Percentiles rank a stretch among this genome's conserved stretches.
phyloP scores from a whole-genome alignment of 2,797 vertebrate genomes.

The Etheostoma perlongum region DNA sequence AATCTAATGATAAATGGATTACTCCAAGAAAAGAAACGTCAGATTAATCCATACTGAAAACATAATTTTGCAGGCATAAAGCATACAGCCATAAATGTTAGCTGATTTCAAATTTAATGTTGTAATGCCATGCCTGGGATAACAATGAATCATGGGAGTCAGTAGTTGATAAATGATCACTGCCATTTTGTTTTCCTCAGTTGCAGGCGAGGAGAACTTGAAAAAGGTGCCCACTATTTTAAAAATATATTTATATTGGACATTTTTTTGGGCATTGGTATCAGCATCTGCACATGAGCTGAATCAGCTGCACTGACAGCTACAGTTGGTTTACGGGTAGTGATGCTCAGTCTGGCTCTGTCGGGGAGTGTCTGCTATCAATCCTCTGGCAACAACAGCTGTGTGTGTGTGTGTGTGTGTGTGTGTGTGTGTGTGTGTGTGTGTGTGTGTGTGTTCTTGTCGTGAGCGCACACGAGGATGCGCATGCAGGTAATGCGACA shows the following conservation, averaged over 20 bases:
- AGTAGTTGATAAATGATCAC: background rate
- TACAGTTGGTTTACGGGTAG: constrained; percentile 21
- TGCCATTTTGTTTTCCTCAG: no score
- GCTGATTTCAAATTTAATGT: no score
- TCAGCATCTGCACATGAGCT: background rate
- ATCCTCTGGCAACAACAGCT: constrained; percentile 21
- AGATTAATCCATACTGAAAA: background rate
- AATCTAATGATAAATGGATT: background rate
- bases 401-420: no score
- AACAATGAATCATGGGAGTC: background rate
- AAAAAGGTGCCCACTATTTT: no score
- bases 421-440: no score
- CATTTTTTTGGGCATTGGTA: background rate
- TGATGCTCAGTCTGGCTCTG: constrained; percentile 15
- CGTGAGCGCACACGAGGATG: background rate
- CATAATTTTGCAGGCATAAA: background rate
- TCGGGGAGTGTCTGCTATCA: constrained; percentile 47
- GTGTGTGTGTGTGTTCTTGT: no score
- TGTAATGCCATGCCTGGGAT: no score
- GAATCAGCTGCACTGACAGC: background rate
- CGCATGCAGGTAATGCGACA: background rate
- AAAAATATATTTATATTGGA: no score
- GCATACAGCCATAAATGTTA: background rate
- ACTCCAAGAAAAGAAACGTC: background rate
- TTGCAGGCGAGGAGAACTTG: no score